Conservation (phyloP, 1,140 invertebrate species). For the Anastrepha ludens region DNA sequence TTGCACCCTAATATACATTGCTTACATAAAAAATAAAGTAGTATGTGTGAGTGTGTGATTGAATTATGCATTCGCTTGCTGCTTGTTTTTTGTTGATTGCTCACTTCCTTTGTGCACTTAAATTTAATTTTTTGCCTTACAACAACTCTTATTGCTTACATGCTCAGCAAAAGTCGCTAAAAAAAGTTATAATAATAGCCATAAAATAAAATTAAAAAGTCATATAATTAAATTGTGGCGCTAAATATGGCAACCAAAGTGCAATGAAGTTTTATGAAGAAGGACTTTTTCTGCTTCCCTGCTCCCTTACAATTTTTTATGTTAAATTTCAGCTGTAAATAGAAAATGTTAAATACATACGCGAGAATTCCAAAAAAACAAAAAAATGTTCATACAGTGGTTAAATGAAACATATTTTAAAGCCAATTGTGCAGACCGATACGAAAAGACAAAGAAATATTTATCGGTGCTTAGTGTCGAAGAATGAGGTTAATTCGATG, state of each 20-base stretch:
- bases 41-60: background rate
- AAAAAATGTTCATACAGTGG: no score
- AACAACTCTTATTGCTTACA: background rate
- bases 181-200: background rate
- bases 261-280: no score
- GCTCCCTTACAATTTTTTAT: no score
- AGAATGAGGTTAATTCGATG: no score
- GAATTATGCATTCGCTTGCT: background rate
- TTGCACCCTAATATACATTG: background rate
- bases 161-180: background rate
- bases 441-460: no score
- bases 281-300: no score
- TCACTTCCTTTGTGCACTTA: background rate
- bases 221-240: background rate
- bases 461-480: no score
- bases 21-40: background rate
- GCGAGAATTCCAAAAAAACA: no score
- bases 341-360: no score
- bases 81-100: background rate
- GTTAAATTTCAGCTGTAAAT: no score
- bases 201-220: background rate
- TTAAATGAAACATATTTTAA: no score
- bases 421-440: no score
- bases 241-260: background rate
- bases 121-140: slow-evolving; percentile 26